Evolutionary conservation across 1,140 invertebrate species (phyloP), one percentile per base, ranked within the genome.

Genomic region (Cydia amplana): DNA sequence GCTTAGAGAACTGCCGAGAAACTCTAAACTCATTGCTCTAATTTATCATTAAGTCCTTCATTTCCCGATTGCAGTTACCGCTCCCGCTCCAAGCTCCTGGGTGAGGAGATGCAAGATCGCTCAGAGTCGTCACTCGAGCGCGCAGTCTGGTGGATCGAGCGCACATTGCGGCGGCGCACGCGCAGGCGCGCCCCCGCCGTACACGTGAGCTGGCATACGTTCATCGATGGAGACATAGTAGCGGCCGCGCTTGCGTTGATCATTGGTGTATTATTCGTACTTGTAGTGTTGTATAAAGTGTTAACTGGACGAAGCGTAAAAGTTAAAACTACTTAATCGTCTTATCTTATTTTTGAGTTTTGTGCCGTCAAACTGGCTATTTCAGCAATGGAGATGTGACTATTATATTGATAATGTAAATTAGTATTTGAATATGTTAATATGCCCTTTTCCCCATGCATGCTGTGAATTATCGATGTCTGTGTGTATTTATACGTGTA

Each of bases 81-180:
- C 25, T 0, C 23, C 25, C 23, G 28, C 64, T 65, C 64, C 12
- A 28, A 36, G 64, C 64, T 28, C 4, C 25, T 65, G 2, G 12
- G 64, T 2, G 25, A 28, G 9, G 64, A 28, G 14, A 65, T 65
- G 64, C 64, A 10, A 6, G 64, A 65, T 16, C 23, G 25, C 3
- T 23, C 64, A 10, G 16, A 65, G 14, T 32, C 64, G 14, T 32
- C 64, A 3, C 25, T 65, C 9, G 64, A 65, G 64, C 28, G 64
- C 64, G 64, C 64, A 1, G 4, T 65, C 14, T 65, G 64, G 64
- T 28, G 64, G 25, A 65, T 36, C 25, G 64, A 65, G 64, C 10
- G 64, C 12, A 36, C 28, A 2, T 23, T 65, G 64, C 64, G 64
- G 23, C 12, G 9, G 0, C 64, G 64, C 64, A n/a, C 25, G 12